These are phyloP conservation scores for Asobara japonica DNA, from an alignment of 1,140 invertebrate species.

Conservation along the genomic window DNA sequence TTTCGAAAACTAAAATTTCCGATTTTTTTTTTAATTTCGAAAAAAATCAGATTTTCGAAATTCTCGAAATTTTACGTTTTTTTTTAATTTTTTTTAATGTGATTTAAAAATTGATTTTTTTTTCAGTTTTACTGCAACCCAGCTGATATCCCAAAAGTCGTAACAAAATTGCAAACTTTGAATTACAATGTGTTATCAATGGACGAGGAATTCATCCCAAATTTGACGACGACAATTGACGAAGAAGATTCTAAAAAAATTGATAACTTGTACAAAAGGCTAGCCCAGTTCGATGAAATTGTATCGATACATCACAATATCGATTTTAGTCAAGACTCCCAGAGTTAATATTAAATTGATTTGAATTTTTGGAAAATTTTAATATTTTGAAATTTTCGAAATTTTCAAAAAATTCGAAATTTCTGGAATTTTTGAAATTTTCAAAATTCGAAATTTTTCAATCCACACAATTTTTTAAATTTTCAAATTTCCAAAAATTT, in stretches of 20 bases:
- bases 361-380: too few species aligned
- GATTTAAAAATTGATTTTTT: slow-evolving; percentile 31
- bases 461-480: too few species aligned
- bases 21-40: too few species aligned
- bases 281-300: slow-evolving; percentile 64
- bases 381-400: too few species aligned
- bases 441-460: not conserved
- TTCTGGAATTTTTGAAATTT: too few species aligned
- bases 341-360: not conserved
- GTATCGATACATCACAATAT: slow-evolving; percentile 68
- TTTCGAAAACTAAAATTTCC: too few species aligned
- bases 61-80: too few species aligned
- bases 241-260: slow-evolving; percentile 60
- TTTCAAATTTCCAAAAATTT: too few species aligned
- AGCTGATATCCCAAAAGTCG: slow-evolving; percentile 48
- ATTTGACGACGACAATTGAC: slow-evolving; percentile 50
- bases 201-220: slow-evolving; percentile 65
- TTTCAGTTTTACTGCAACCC: slow-evolving; percentile 63
- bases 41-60: too few species aligned
- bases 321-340: slow-evolving; percentile 39
- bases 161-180: slow-evolving; percentile 54
- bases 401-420: too few species aligned
- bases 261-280: slow-evolving; percentile 57
- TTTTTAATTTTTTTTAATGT: not conserved
- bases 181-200: slow-evolving; percentile 64